phyloP scores from a whole-genome alignment of 2,113 vertebrate species.

The Psilopogon haemacephalus region DNA sequence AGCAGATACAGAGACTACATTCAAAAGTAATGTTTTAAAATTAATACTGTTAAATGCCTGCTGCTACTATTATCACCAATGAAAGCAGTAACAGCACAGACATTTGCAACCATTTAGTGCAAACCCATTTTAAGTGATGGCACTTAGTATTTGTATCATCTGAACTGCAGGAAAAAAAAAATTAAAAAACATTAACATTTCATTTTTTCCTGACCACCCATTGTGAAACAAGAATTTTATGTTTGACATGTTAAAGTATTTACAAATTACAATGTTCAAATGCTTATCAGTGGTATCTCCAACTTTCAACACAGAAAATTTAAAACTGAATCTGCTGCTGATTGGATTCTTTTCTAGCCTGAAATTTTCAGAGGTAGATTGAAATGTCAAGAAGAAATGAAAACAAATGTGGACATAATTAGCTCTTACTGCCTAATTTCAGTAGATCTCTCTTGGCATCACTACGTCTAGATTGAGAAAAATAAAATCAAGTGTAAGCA shows the following conservation, averaged over 20 bases:
- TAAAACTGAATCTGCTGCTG: not conserved
- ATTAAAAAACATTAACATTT: no score
- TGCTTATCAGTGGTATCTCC: not conserved
- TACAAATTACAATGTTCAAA: not conserved
- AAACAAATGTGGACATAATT: not conserved
- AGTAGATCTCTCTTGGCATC: not conserved
- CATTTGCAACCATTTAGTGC: not conserved
- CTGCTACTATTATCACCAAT: not conserved
- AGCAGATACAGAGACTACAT: not conserved
- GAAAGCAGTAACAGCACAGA: not conserved
- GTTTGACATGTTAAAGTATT: not conserved
- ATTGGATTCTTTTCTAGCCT: not conserved
- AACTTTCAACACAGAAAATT: slow-evolving; percentile 11
- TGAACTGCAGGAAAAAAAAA: not conserved
- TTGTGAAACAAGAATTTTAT: not conserved
- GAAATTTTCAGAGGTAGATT: not conserved
- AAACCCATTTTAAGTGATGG: not conserved
- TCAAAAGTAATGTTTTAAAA: not conserved
- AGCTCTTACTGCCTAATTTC: not conserved
- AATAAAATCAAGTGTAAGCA: not conserved
- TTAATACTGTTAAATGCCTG: not conserved
- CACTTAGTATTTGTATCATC: not conserved
- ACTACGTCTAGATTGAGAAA: not conserved
- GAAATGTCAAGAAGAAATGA: not conserved
- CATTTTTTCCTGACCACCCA: not conserved